phyloP scores from a whole-genome alignment of 1,140 invertebrate genomes.

The Oedothorax gibbosus region DNA sequence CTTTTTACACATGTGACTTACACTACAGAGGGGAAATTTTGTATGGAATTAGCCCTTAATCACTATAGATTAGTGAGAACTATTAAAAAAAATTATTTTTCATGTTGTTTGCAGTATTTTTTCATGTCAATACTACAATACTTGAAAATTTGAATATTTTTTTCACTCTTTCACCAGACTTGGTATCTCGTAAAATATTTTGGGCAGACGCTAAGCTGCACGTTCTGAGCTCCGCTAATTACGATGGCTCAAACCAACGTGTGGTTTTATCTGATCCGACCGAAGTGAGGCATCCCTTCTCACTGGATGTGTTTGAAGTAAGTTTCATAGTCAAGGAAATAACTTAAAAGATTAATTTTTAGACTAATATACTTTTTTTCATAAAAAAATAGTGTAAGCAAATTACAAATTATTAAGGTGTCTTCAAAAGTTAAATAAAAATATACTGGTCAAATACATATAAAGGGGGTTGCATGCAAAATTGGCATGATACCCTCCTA shows the following conservation, averaged over 20 bases:
- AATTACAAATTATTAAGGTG: background rate
- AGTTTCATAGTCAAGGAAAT: background rate
- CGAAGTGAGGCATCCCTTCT: slow-evolving; percentile 88
- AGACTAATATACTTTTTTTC: background rate
- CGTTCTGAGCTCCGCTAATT: slow-evolving; percentile 86
- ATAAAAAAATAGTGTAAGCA: background rate
- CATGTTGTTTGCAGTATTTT: no score
- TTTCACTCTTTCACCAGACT: slow-evolving; percentile 72
- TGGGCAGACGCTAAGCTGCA: slow-evolving; percentile 97
- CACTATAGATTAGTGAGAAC: no score
- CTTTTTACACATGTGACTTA: no score
- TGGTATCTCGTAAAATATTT: slow-evolving; percentile 85
- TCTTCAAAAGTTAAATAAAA: no score
- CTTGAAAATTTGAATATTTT: background rate
- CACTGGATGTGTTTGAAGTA: slow-evolving; percentile 86
- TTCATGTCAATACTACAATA: background rate
- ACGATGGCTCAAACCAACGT: slow-evolving; percentile 82
- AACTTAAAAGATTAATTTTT: background rate
- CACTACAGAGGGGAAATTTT: no score
- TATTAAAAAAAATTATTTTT: no score
- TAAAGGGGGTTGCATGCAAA: no score
- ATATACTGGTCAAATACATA: no score
- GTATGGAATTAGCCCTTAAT: no score
- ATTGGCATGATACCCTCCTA: no score
- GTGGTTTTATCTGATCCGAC: slow-evolving; percentile 73